A percentile compares a stretch with the other conserved stretches of the same genome.
Conservation (phyloP, 2,888 invertebrate species). For the Tinea semifulvella region DNA sequence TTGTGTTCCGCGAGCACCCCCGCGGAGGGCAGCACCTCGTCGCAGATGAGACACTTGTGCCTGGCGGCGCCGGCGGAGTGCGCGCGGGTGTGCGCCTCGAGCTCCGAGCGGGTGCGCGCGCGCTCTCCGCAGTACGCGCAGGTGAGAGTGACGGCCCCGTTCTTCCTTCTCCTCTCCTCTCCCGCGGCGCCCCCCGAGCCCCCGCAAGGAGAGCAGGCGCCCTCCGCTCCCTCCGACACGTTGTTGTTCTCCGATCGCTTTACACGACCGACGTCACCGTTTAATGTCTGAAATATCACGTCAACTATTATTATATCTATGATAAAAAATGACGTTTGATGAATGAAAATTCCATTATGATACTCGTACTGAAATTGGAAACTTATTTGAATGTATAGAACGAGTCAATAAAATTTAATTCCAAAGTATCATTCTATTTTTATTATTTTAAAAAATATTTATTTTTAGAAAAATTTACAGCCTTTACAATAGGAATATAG, state of each 20-base stretch:
- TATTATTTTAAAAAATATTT: too few species aligned
- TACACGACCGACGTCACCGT: conserved; percentile 44
- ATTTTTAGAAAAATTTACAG: too few species aligned
- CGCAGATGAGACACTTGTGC: conserved; percentile 96
- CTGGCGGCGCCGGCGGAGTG: conserved; percentile 73
- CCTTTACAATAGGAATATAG: too few species aligned
- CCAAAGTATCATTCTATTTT: too few species aligned
- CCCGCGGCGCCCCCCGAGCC: conserved; percentile 64
- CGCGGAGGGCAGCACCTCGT: conserved; percentile 86
- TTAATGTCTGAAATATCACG: conserved; percentile 34
- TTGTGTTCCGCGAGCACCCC: conserved; percentile 91
- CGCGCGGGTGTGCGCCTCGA: conserved; percentile 91
- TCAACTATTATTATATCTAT: too few species aligned
- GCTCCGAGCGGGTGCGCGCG: conserved; percentile 86
- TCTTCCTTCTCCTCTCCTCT: conserved; percentile 68
- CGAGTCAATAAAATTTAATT: too few species aligned
- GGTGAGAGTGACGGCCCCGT: conserved; percentile 74
- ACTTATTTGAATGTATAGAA: too few species aligned
- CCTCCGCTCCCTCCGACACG: conserved; percentile 40
- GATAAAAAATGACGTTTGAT: too few species aligned
- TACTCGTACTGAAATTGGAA: too few species aligned
- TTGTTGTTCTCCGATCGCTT: conserved; percentile 55
- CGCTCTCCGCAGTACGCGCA: conserved; percentile 95
- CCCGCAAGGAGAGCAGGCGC: conserved; percentile 80
- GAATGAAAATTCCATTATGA: too few species aligned